Conservation (phyloP, 2,113 vertebrate species). For the Sphyrna mokarran region DNA sequence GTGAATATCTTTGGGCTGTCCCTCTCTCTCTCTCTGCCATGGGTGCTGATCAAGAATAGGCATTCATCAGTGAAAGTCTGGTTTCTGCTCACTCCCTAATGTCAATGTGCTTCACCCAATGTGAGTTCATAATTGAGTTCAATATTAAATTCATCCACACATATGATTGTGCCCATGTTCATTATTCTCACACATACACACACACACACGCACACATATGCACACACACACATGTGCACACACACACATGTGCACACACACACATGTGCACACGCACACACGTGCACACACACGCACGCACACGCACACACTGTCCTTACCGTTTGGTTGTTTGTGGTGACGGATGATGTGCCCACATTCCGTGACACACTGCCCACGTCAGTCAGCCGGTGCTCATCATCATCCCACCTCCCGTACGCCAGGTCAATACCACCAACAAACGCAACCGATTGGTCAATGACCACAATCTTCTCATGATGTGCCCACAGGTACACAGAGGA, state of each 20-base stretch:
- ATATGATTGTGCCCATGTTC: too few relatives aligned
- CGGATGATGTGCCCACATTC: conserved; percentile 30
- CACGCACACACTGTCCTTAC: neutral
- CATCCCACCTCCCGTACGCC: conserved; percentile 93
- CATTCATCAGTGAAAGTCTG: neutral
- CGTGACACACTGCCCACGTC: conserved; percentile 86
- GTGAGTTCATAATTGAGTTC: neutral
- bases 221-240: neutral
- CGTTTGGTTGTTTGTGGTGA: neutral
- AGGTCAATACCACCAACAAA: conserved; percentile 92
- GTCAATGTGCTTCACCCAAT: neutral
- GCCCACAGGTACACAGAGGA: conserved; percentile 91
- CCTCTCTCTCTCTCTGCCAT: neutral
- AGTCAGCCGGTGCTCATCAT: conserved; percentile 79
- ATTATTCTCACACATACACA: too few relatives aligned
- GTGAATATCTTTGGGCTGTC: neutral
- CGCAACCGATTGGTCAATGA: conserved; percentile 85
- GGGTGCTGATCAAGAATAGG: neutral
- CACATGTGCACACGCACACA: neutral
- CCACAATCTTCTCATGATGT: conserved; percentile 87
- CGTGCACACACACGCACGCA: neutral
- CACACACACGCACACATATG: neutral
- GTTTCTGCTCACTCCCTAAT: neutral
- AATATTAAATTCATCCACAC: neutral
- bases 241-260: neutral